Evolutionary conservation across 2,113 vertebrate species (phyloP), one percentile per base, ranked within the genome.

Genomic region (Apodemus speciosus): DNA sequence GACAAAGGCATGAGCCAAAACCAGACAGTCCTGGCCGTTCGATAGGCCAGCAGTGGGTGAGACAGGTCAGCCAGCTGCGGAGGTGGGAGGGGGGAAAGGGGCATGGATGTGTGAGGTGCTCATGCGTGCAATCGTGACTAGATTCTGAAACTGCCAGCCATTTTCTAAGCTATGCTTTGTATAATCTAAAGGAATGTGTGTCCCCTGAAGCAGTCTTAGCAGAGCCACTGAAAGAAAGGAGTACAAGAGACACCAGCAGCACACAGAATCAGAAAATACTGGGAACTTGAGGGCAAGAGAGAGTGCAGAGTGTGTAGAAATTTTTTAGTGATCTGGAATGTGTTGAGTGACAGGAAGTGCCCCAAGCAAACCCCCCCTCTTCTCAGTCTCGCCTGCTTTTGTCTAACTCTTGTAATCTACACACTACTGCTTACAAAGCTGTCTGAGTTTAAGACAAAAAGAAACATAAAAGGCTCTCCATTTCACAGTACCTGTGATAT

Each of bases 61-160:
- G 98, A 98, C 98, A 97, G 99, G 99, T 98, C 98, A 99, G 98
- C 98, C 98, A 98, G 99, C 98, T 99, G 99, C 98, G 98, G 98
- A 96, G 96, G 95, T 69, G 93, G 93, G 94, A 91, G 95, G 86
- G 69, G 71, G 56, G 72, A 69, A 60, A 81, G 86, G 60, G 91
- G 95, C 75, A 97, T 53, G 97, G 97, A 97, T 97, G 97, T 98
- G 97, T 97, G 97, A 98, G 98, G 98, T 98, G 97, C 96, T 98
- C 96, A 96, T 95, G 98, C 97, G 97, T 98, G 97, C 87, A 97
- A 97, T 98, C 97, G 92, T 96, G 96, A 96, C 97, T 91, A 75
- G 97, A 97, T 97, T 97, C 97, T 98, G 91, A 95, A 97, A 97
- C 95, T 97, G 95, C 97, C 97, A 97, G 97, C 95, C 95, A 97